phyloP scores from a whole-genome alignment of 2,797 vertebrate genomes.

The Lagocephalus sceleratus region DNA sequence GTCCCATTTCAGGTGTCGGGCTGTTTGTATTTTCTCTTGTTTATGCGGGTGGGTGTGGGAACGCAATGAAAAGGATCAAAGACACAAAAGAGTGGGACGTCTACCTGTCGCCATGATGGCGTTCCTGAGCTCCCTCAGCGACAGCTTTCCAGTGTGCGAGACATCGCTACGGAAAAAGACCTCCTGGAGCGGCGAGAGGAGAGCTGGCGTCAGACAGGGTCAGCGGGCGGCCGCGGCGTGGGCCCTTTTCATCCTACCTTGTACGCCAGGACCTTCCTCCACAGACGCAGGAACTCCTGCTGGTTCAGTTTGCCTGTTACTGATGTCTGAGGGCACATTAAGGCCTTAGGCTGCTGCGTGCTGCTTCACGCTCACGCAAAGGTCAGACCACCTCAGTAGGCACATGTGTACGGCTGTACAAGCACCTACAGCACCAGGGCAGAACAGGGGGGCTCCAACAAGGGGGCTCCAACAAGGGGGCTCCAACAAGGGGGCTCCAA shows the following conservation, averaged over 20 bases:
- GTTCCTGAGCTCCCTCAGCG: slow-evolving; percentile 53
- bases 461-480: too few relatives aligned
- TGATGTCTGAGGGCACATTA: slow-evolving; percentile 49
- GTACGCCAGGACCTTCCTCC: slow-evolving; percentile 43
- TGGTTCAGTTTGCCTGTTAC: slow-evolving; percentile 51
- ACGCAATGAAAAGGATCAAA: background rate
- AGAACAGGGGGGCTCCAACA: too few relatives aligned
- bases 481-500: too few relatives aligned
- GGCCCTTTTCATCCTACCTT: slow-evolving; percentile 39
- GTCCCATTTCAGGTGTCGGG: too few relatives aligned
- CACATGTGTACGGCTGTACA: too few relatives aligned
- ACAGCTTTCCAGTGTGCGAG: slow-evolving; percentile 42
- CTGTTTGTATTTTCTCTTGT: too few relatives aligned
- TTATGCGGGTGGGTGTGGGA: too few relatives aligned
- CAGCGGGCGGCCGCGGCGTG: too few relatives aligned
- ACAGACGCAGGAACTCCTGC: slow-evolving; percentile 54
- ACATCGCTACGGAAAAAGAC: slow-evolving; percentile 53
- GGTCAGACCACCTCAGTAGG: slow-evolving; percentile 1
- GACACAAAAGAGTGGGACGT: background rate
- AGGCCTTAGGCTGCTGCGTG: slow-evolving; percentile 4
- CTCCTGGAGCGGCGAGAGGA: slow-evolving; percentile 39
- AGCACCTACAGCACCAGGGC: too few relatives aligned
- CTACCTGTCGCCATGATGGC: slow-evolving; percentile 58
- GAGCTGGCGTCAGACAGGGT: background rate
- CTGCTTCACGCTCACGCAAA: background rate